Evolutionary conservation across 2,113 vertebrate genomes (phyloP).

Genomic region (Brachionichthys hirsutus): DNA sequence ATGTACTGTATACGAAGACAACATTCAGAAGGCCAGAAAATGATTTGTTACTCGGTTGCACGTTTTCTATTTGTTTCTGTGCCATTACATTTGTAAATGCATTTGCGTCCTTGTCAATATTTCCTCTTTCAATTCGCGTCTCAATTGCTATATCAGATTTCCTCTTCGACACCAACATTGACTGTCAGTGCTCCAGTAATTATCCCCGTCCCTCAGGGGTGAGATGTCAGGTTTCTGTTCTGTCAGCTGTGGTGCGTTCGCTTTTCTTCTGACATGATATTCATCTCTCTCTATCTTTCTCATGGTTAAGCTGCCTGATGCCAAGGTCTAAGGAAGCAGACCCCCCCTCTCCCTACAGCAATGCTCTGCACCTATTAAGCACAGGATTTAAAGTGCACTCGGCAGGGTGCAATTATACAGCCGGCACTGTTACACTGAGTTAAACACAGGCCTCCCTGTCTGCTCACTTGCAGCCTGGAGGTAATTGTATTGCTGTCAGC

Average conservation of each 20-base stretch:
- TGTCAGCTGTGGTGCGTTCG: conserved; percentile 40
- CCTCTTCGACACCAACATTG: too few relatives aligned
- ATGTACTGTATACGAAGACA: too few relatives aligned
- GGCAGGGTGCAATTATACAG: conserved; percentile 58
- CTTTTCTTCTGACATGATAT: too few relatives aligned
- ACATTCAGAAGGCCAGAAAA: too few relatives aligned
- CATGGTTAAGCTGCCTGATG: conserved; percentile 29
- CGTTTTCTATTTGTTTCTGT: too few relatives aligned
- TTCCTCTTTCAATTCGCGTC: background rate
- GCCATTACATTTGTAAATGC: too few relatives aligned
- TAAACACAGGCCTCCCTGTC: conserved; percentile 54
- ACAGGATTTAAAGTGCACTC: conserved; percentile 65
- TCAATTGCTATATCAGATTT: conserved; percentile 17
- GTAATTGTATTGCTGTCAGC: conserved; percentile 74
- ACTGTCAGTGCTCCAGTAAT: conserved; percentile 26
- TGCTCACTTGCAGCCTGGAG: conserved; percentile 50
- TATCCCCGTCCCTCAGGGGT: conserved; percentile 41
- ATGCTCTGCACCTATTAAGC: conserved; percentile 62
- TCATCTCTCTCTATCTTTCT: conserved; percentile 39
- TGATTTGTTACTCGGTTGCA: too few relatives aligned
- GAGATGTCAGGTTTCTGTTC: conserved; percentile 32
- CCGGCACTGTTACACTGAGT: conserved; percentile 47
- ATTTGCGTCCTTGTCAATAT: too few relatives aligned
- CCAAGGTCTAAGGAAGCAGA: conserved; percentile 57
- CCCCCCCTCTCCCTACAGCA: conserved; percentile 19